Evolutionary conservation across 2,113 vertebrate genomes (phyloP).

Genomic region (Taurulus bubalis): DNA sequence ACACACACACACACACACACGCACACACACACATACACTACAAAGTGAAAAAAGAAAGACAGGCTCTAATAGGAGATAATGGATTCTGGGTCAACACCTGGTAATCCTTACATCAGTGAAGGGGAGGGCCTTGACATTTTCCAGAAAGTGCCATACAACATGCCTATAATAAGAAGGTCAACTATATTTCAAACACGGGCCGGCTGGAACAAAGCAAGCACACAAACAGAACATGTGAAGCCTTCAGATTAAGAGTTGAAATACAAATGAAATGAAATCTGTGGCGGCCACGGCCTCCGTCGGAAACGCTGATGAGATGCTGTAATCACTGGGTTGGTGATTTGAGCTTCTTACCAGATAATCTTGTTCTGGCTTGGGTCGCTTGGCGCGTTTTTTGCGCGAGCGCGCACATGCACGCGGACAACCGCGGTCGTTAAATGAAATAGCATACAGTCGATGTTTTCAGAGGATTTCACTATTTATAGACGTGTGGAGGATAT

Average conservation of each 20-base stretch:
- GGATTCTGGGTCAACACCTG: conserved; percentile 83
- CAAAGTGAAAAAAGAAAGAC: conserved; percentile 54
- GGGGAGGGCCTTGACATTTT: conserved; percentile 72
- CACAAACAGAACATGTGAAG: conserved; percentile 49
- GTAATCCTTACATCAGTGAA: conserved; percentile 73
- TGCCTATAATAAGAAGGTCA: conserved; percentile 69
- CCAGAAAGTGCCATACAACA: conserved; percentile 69
- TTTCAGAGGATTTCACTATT: conserved; percentile 66
- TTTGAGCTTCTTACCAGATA: conserved; percentile 73
- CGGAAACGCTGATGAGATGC: conserved; percentile 61
- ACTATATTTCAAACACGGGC: conserved; percentile 52
- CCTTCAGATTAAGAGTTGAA: conserved; percentile 34
- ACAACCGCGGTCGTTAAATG: conserved; percentile 68
- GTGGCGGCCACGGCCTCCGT: conserved; percentile 36
- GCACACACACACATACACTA: conserved; percentile 24
- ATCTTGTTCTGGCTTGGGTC: conserved; percentile 62
- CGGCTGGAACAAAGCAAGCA: conserved; percentile 59
- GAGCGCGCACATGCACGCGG: conserved; percentile 10
- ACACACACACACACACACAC: conserved; percentile 21
- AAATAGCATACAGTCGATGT: conserved; percentile 65
- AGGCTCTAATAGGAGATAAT: conserved; percentile 76
- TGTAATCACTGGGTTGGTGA: conserved; percentile 71
- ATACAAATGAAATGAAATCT: conserved; percentile 49
- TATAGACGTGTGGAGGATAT: conserved; percentile 68
- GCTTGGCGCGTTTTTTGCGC: conserved; percentile 38